Conservation (phyloP, 2,888 invertebrate species). For the Mimumesa dahlbomi region DNA sequence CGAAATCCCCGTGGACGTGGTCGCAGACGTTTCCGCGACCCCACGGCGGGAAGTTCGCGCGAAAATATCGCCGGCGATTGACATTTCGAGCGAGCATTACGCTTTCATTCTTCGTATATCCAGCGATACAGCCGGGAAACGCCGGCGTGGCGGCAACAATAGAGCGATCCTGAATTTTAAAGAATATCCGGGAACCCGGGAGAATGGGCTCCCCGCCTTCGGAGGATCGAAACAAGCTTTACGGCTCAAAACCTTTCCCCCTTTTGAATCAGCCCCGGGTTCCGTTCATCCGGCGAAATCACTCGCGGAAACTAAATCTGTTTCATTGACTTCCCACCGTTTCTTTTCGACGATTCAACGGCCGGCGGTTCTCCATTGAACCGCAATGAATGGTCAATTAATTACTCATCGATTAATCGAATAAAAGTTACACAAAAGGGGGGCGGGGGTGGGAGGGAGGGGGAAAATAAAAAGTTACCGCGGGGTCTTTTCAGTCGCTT, state of each 20-base stretch:
- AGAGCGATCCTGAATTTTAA: constrained; percentile 48
- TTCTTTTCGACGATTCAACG: background rate
- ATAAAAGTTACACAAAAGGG: no score
- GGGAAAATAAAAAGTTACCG: no score
- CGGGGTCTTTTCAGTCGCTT: no score
- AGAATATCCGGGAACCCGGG: constrained; percentile 21
- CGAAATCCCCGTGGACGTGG: no score
- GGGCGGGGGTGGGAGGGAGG: no score
- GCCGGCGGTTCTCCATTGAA: background rate
- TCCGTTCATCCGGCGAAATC: constrained; percentile 27
- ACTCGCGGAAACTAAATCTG: constrained; percentile 5
- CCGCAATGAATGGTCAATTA: constrained; percentile 3
- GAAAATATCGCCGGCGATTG: background rate
- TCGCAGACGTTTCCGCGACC: no score
- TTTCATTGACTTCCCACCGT: background rate
- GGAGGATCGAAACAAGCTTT: constrained; percentile 47
- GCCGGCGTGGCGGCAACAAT: constrained; percentile 10
- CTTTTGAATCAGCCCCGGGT: background rate
- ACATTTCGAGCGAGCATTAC: background rate
- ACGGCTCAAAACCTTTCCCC: constrained; percentile 20
- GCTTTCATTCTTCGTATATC: constrained; percentile 7
- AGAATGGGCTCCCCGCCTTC: constrained; percentile 36
- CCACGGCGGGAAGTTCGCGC: background rate
- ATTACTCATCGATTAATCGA: background rate
- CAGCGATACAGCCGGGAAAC: background rate